Conservation (phyloP, 2,888 invertebrate species). For the Amphipyra tragopoginis region DNA sequence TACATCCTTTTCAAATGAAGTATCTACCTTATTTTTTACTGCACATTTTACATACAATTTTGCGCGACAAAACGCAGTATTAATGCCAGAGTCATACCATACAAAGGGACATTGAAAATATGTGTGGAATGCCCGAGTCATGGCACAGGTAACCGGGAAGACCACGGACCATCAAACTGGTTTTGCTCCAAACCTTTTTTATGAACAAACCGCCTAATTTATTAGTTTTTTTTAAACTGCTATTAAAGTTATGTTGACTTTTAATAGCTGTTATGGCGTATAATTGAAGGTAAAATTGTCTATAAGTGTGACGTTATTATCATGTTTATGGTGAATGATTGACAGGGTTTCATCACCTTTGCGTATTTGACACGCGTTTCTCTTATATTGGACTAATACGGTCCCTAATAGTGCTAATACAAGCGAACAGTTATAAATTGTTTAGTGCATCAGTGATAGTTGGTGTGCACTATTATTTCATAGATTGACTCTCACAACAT, state of each 20-base stretch:
- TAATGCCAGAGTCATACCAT: constrained; percentile 24
- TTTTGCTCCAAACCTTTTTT: constrained; percentile 54
- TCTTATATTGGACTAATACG: neutral
- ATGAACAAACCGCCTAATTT: constrained; percentile 40
- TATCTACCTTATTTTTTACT: constrained; percentile 26
- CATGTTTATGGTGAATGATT: constrained; percentile 25
- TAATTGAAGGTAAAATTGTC: constrained; percentile 49
- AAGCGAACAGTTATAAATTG: neutral
- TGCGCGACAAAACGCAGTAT: constrained; percentile 40
- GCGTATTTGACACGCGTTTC: constrained; percentile 3
- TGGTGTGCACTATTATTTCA: neutral
- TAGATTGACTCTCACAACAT: no score
- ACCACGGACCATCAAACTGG: constrained; percentile 51
- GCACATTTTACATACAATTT: constrained; percentile 33
- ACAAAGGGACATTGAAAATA: constrained; percentile 57
- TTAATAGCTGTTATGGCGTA: constrained; percentile 52
- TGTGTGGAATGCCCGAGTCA: constrained; percentile 65
- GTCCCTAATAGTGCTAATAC: neutral
- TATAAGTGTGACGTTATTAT: constrained; percentile 36
- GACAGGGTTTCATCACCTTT: constrained; percentile 16
- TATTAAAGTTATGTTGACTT: constrained; percentile 55
- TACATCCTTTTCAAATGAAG: constrained; percentile 31
- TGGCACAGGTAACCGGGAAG: constrained; percentile 65
- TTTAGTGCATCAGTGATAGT: neutral
- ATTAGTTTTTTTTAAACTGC: constrained; percentile 42